Evolutionary conservation across 2,888 invertebrate species (phyloP), one percentile per base, ranked within the genome.

Genomic region (Chrysotoxum bicinctum): DNA sequence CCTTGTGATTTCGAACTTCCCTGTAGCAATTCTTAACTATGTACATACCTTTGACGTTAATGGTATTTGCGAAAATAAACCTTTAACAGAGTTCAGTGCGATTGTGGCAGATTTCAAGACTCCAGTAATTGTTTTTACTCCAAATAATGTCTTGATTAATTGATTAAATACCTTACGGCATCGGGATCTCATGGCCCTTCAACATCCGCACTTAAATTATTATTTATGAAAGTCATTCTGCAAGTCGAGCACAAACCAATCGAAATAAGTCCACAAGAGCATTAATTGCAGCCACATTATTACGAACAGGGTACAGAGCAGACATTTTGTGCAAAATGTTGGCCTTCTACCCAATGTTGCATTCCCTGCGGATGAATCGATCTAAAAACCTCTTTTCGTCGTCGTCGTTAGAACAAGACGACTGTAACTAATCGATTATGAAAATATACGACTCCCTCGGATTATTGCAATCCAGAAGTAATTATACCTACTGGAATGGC

Each of bases 371-470:
- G 35, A 37, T 37, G 3, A 37, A 58, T 58, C 37, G 7, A 56
- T 56, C 54, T 16, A 12, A 19, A 35, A 35, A 19, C 37, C 21
- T 14, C 35, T 37, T 37, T 58, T 35, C 35, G 12, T 21, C 14
- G 12, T 21, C 14, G 12, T 43, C 40, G 16, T 62, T 43, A 40
- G 43, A 26, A 35, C 2, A 19, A 48, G 14, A 58, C 32, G 50
- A 68, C 32, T 62, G 43, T 30, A 54, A 69, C 52, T 43, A 69
- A 69, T 73, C 62, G 80, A 75, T 80, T 75, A 73, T 69, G 68
- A 66, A 72, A 72, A 68, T 14, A 6, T 8, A 23, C 68, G n/a
- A 21, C 58, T 52, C 54, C 43, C 73, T 52, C 12, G 66, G 54
- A 66, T 30, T 68, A 54, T 54, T 45, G 45, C 60, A 16, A 43